Evolutionary conservation across 1,140 invertebrate genomes (phyloP), one percentile per base, ranked within the genome.

Genomic region (Saccostrea glomerata): DNA sequence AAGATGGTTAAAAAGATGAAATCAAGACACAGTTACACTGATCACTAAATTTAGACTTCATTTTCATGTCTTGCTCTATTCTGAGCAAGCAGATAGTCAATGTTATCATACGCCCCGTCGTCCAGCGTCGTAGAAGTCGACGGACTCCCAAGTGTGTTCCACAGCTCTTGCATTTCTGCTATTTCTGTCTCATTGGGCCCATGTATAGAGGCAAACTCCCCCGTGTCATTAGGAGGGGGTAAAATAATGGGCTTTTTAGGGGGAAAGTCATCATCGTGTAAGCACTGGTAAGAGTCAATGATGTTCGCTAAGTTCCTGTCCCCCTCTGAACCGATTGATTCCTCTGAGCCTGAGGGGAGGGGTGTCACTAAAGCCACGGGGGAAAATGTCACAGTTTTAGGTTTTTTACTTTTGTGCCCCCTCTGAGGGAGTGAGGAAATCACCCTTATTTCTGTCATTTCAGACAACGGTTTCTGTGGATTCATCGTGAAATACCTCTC

Each of bases 311-410:
- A 85, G 66, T 92, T 90, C 77, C 83, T 90, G 15, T 89, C 85
- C 15, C 84, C 77, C 70, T 92, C 90, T 20, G 90, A 90, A 15
- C 90, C 90, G 63, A 92, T 87, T 13, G 93, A 93, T 85, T 93
- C 93, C 63, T 94, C 92, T 1, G 92, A 93, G 23, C 92, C 93
- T 5, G 92, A 93, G 17, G 92, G 92, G 73, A 94, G 86, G 56
- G 93, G 93, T 36, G 93, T 93, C 54, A 93, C 93, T 92, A 93
- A 93, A 86, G 93, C 93, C 60, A 93, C 93, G 23, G 93, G 93
- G 55, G 92, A 93, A 90, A 93, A 94, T 63, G 92, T 93, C 0
- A 93, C 93, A 54, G 90, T 93, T 91, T 94, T 94, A 85, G 90
- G 88, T 86, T 91, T 89, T 25, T 89, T 90, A 56, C 88, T 90